These are phyloP conservation scores for Nezara viridula DNA, from an alignment of 2,888 invertebrate genomes.

Conservation along the genomic window DNA sequence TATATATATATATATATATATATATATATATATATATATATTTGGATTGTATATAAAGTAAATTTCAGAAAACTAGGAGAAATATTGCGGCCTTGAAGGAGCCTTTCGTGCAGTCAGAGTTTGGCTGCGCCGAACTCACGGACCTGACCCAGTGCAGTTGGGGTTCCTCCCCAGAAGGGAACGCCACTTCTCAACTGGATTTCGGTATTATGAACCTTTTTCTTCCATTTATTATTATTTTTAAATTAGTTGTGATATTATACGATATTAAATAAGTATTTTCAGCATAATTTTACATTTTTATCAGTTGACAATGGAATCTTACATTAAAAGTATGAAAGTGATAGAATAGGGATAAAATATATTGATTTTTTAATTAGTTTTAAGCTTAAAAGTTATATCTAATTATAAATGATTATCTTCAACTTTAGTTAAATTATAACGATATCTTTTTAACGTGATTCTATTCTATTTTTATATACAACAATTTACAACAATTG, in stretches of 20 bases:
- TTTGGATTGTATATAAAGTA: too few species aligned
- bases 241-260: not conserved
- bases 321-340: not conserved
- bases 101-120: not conserved
- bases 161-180: not conserved
- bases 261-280: not conserved
- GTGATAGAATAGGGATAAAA: too few species aligned
- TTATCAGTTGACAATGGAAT: not conserved
- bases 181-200: not conserved
- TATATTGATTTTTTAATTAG: too few species aligned
- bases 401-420: too few species aligned
- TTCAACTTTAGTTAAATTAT: too few species aligned
- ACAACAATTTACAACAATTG: too few species aligned
- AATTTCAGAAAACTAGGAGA: not conserved
- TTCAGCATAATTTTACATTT: not conserved
- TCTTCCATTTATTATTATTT: not conserved
- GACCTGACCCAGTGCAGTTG: slow-evolving; percentile 43
- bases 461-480: too few species aligned
- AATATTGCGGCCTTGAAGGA: not conserved
- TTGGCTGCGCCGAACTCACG: not conserved
- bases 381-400: too few species aligned
- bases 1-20: too few species aligned
- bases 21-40: too few species aligned
- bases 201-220: not conserved
- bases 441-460: too few species aligned